Evolutionary conservation across 2,113 vertebrate genomes (phyloP).

Genomic region (Vulpes lagopus): DNA sequence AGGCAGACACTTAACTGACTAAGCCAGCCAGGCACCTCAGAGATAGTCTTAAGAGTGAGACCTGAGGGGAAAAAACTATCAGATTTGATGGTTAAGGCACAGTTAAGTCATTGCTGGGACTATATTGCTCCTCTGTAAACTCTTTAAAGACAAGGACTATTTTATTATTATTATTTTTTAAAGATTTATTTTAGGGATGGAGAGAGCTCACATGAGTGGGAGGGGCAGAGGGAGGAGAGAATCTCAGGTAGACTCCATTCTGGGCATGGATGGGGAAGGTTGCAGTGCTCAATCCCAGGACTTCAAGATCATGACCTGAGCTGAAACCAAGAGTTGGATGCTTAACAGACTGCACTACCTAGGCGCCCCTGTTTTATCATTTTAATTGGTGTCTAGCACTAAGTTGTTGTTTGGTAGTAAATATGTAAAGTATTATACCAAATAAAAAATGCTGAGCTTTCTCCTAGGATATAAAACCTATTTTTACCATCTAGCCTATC

Average conservation of each 20-base stretch:
- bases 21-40: no score
- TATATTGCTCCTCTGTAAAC: not conserved
- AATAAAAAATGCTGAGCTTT: constrained; percentile 5
- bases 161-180: not conserved
- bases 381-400: constrained; percentile 32
- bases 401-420: not conserved
- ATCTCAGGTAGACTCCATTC: not conserved
- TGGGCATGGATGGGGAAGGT: not conserved
- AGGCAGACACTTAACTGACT: no score
- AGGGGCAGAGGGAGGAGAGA: not conserved
- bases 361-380: not conserved
- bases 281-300: not conserved
- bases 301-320: not conserved
- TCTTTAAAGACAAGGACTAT: not conserved
- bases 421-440: not conserved
- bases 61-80: not conserved
- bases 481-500: not conserved
- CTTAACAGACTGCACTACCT: not conserved
- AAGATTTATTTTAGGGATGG: not conserved
- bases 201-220: not conserved
- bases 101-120: not conserved
- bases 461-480: not conserved
- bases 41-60: not conserved
- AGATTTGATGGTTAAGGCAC: not conserved
- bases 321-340: not conserved